These are phyloP conservation scores for Pelmatolapia mariae DNA, from an alignment of 2,113 vertebrate genomes.

Conservation along the genomic window DNA sequence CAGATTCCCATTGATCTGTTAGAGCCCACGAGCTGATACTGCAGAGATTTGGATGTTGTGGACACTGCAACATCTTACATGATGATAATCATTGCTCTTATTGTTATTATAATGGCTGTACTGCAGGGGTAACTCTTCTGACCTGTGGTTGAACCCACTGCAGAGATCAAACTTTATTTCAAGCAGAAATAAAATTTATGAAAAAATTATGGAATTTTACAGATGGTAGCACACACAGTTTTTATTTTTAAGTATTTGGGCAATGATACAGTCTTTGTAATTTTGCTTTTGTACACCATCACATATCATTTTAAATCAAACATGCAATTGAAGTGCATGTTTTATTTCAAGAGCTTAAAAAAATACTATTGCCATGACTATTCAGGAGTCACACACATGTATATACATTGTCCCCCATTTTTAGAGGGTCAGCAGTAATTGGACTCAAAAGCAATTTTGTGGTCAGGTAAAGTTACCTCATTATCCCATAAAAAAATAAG, in stretches of 20 bases:
- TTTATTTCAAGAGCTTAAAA: background rate
- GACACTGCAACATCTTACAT: background rate
- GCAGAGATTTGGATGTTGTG: background rate
- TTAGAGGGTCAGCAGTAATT: background rate
- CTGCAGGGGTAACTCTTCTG: background rate
- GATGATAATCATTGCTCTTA: background rate
- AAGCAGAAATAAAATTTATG: background rate
- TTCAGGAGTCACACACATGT: background rate
- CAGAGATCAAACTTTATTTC: background rate
- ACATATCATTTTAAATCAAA: background rate
- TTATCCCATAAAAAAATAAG: background rate
- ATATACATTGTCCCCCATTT: background rate
- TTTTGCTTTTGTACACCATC: background rate
- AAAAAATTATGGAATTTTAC: background rate
- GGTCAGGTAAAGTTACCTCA: background rate
- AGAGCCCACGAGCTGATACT: background rate
- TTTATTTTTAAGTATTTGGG: background rate
- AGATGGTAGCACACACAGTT: background rate
- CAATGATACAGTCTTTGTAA: background rate
- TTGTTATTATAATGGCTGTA: background rate
- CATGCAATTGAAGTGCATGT: background rate
- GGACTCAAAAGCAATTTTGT: background rate
- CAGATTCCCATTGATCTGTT: constrained; percentile 22
- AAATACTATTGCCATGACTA: background rate
- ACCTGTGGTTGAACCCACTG: background rate